Evolutionary conservation across 2,113 vertebrate genomes (phyloP).

Genomic region (Seriola aureovittata): DNA sequence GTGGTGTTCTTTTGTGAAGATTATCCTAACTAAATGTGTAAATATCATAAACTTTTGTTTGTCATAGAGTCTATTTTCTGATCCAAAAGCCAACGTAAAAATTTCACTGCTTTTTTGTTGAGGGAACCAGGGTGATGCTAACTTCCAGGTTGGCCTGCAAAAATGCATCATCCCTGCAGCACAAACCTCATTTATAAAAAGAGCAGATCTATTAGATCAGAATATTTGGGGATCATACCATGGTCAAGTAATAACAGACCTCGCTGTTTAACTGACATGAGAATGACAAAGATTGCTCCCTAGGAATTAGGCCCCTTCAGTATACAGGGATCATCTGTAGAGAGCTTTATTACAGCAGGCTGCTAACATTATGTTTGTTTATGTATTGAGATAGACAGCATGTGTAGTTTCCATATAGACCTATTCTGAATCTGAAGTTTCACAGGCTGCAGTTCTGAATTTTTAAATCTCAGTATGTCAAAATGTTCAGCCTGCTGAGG

Average conservation of each 20-base stretch:
- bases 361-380: conserved; percentile 12
- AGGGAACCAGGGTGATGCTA: no score
- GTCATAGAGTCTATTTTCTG: no score
- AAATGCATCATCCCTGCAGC: no score
- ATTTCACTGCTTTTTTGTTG: no score
- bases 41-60: no score
- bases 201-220: conserved; percentile 9
- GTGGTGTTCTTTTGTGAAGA: no score
- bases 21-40: no score
- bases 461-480: conserved; percentile 32
- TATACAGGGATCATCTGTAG: not conserved
- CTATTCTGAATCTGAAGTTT: conserved; percentile 17
- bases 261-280: conserved; percentile 7
- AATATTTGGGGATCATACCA: conserved; percentile 25
- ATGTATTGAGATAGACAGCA: conserved; percentile 28
- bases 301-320: conserved; percentile 10
- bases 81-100: no score
- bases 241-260: conserved; percentile 27
- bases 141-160: no score
- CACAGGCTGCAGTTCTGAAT: conserved; percentile 5
- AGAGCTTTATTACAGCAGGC: not conserved
- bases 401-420: not conserved
- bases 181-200: conserved; percentile 1
- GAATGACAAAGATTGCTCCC: conserved; percentile 5
- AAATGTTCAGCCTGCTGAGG: conserved; percentile 21